phyloP scores from a whole-genome alignment of 2,113 vertebrate genomes.

The Aptenodytes forsteri region DNA sequence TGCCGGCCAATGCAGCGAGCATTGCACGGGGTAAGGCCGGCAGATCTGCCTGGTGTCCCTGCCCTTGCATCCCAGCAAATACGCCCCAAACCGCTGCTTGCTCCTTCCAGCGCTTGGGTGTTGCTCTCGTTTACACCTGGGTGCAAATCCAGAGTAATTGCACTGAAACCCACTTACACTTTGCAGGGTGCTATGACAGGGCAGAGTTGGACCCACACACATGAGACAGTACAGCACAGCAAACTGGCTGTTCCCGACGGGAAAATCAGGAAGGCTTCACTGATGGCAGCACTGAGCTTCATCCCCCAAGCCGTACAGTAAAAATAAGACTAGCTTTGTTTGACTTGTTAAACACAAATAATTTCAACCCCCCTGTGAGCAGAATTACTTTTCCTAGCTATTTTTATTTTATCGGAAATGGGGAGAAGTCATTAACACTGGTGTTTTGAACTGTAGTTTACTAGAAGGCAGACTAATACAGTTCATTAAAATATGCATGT shows the following conservation, averaged over 20 bases:
- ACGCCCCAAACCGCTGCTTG: fast-evolving
- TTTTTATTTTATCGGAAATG: conserved; percentile 15
- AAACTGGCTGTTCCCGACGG: background rate
- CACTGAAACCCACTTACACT: background rate
- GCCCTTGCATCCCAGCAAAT: background rate
- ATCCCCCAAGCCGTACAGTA: background rate
- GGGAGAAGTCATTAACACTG: conserved; percentile 36
- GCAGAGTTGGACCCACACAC: background rate
- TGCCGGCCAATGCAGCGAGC: background rate
- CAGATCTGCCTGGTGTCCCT: background rate
- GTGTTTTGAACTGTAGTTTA: conserved; percentile 26
- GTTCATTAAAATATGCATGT: conserved; percentile 57
- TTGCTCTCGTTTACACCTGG: background rate
- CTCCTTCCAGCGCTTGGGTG: background rate
- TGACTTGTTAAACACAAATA: background rate
- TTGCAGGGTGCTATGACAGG: background rate
- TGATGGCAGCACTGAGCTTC: background rate
- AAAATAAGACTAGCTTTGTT: background rate
- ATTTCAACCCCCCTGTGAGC: background rate
- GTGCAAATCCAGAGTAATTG: background rate
- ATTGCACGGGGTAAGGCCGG: background rate
- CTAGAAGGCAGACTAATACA: background rate
- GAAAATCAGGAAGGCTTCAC: background rate
- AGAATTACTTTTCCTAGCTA: background rate
- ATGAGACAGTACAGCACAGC: background rate